Conservation (phyloP, 2,113 vertebrate species). For the Struthidea cinerea region DNA sequence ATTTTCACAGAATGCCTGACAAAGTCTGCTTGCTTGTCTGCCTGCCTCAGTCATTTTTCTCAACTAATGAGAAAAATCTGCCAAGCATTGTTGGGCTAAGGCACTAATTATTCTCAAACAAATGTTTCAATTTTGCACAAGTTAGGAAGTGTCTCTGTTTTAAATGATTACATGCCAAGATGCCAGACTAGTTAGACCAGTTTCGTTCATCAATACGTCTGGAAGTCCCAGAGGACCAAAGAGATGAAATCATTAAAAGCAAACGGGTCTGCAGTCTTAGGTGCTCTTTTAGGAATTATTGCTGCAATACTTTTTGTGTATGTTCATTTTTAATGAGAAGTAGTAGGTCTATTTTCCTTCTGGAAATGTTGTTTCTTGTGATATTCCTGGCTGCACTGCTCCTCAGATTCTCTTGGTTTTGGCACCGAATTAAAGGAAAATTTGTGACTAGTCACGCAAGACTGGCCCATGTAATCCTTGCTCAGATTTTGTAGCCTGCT, state of each 20-base stretch:
- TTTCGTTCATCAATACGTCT: conserved; percentile 22
- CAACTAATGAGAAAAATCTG: conserved; percentile 66
- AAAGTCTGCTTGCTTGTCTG: conserved; percentile 50
- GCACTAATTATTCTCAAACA: conserved; percentile 61
- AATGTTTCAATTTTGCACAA: conserved; percentile 54
- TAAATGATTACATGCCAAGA: conserved; percentile 33
- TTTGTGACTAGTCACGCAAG: not conserved
- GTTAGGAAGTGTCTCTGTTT: conserved; percentile 45
- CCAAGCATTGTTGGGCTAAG: conserved; percentile 57
- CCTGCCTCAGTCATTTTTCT: conserved; percentile 55
- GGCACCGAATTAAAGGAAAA: not conserved
- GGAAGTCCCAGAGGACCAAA: not conserved
- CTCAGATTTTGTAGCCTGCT: not conserved
- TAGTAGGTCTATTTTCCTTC: not conserved
- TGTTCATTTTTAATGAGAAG: not conserved
- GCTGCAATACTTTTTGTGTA: not conserved
- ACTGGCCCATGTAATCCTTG: not conserved
- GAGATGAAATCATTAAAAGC: not conserved
- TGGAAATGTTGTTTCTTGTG: not conserved
- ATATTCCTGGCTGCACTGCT: not conserved
- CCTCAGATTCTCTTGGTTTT: not conserved
- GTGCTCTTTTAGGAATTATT: not conserved
- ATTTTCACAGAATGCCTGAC: conserved; percentile 55
- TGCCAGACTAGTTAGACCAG: conserved; percentile 3
- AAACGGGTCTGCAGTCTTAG: not conserved